A percentile compares a stretch with the other conserved stretches of the same genome.
Conservation (phyloP, 2,113 vertebrate genomes). For the Dicrurus megarhynchus region DNA sequence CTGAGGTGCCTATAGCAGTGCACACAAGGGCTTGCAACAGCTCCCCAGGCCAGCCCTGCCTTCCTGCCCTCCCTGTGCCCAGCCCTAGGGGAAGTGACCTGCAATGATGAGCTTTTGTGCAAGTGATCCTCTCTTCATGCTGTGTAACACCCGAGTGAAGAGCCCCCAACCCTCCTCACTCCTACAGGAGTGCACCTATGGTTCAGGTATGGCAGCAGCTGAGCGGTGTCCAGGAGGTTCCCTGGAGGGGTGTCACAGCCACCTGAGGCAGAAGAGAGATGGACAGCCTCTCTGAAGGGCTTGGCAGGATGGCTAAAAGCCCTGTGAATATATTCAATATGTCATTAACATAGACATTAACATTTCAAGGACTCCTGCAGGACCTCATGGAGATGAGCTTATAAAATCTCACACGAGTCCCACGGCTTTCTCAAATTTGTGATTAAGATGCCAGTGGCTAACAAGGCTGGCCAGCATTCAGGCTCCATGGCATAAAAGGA, state of each 20-base stretch:
- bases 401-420: background rate
- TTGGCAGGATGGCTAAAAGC: background rate
- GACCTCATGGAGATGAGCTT: background rate
- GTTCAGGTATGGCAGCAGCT: rapidly evolving
- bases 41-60: background rate
- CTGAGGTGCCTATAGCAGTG: background rate
- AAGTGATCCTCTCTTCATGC: background rate
- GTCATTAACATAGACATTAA: background rate
- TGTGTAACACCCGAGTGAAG: background rate
- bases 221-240: rapidly evolving
- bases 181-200: background rate
- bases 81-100: background rate
- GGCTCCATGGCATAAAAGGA: background rate
- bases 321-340: background rate
- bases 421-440: background rate
- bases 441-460: background rate
- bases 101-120: background rate
- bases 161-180: background rate
- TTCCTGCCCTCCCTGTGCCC: background rate
- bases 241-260: background rate
- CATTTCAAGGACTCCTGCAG: background rate
- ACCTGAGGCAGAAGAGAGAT: background rate
- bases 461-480: background rate
- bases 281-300: background rate
- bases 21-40: background rate